Conservation (phyloP, 37 sponge, comb jelly and placozoan species). For the Ianthella basta region DNA sequence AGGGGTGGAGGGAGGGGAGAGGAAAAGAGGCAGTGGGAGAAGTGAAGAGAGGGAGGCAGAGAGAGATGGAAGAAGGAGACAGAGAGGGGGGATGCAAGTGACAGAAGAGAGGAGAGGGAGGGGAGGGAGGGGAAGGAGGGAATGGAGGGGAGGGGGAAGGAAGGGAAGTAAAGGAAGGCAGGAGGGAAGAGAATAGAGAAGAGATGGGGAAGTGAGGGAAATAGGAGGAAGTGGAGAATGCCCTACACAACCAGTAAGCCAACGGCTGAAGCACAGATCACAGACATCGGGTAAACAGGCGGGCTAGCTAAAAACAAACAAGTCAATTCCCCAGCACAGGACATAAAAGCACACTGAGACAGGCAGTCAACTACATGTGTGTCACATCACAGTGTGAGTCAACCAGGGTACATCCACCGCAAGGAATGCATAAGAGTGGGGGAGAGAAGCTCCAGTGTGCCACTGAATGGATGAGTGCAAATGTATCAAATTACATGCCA, state of each 20-base stretch:
- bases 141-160: background rate
- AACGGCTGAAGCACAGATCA: background rate
- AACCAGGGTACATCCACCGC: constrained; percentile 11
- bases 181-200: background rate
- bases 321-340: background rate
- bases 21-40: background rate
- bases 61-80: background rate
- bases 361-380: background rate
- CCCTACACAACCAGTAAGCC: background rate
- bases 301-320: background rate
- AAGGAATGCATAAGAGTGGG: too few species aligned
- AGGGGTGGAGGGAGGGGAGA: background rate
- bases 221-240: background rate
- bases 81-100: background rate
- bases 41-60: background rate
- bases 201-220: background rate
- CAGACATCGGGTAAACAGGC: background rate
- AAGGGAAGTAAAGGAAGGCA: background rate
- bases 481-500: too few species aligned
- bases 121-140: background rate
- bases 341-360: background rate
- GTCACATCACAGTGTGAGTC: background rate
- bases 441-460: too few species aligned
- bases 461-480: too few species aligned
- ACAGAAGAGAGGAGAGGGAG: background rate